These are phyloP conservation scores for Drosophila crucigera DNA, from an alignment of 2,888 invertebrate species.

Conservation along the genomic window DNA sequence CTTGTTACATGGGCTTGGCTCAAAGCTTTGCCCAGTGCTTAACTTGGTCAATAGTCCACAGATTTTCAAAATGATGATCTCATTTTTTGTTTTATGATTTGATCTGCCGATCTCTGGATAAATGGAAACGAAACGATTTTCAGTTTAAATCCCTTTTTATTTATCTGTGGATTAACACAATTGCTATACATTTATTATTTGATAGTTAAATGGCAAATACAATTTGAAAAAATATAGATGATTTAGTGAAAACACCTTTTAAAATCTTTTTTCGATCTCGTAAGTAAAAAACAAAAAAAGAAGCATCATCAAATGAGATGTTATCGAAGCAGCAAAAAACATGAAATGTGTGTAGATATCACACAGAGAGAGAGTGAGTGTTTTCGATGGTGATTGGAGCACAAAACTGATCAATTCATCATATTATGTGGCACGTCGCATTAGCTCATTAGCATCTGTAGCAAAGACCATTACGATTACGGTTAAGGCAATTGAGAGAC, in stretches of 20 bases:
- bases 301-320: neutral
- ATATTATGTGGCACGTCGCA: slow-evolving; percentile 16
- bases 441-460: slow-evolving; percentile 39
- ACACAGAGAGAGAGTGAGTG: slow-evolving; percentile 6
- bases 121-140: too few relatives aligned
- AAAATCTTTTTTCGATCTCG: neutral
- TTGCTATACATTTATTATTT: neutral
- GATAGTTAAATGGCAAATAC: neutral
- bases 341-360: slow-evolving; percentile 12
- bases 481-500: neutral
- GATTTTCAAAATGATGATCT: neutral
- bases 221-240: neutral
- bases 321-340: slow-evolving; percentile 3
- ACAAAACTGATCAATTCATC: slow-evolving; percentile 13
- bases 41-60: neutral
- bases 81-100: neutral
- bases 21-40: neutral
- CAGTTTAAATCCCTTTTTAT: too few relatives aligned
- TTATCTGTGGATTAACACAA: too few relatives aligned
- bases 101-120: neutral
- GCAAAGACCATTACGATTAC: slow-evolving; percentile 23
- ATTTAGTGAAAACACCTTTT: neutral
- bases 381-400: slow-evolving; percentile 15
- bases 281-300: neutral
- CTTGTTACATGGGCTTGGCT: slow-evolving; percentile 1